Percentiles rank a stretch among this genome's conserved stretches.
phyloP scores from a whole-genome alignment of 2,888 invertebrate genomes.

The Dinocampus coccinellae region DNA sequence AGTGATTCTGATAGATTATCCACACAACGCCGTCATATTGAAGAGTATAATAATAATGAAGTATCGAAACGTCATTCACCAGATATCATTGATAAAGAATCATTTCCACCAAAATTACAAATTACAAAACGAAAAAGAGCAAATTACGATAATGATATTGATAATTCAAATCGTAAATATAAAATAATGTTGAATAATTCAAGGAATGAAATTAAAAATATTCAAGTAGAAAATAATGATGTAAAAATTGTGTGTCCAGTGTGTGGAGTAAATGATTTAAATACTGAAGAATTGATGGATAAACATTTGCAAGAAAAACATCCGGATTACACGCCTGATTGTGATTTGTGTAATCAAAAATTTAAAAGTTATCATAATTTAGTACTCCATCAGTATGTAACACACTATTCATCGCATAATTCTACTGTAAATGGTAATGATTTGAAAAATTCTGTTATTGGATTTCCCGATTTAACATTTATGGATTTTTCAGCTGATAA shows the following conservation, averaged over 20 bases:
- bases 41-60: slow-evolving; percentile 75
- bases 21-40: slow-evolving; percentile 43
- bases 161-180: slow-evolving; percentile 51
- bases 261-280: slow-evolving; percentile 76
- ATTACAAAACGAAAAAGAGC: slow-evolving; percentile 53
- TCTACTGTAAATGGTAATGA: slow-evolving; percentile 36
- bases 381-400: slow-evolving; percentile 78
- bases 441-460: slow-evolving; percentile 72
- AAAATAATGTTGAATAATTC: slow-evolving; percentile 57
- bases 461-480: slow-evolving; percentile 80
- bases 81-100: slow-evolving; percentile 42
- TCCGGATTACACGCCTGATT: slow-evolving; percentile 78
- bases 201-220: slow-evolving; percentile 60
- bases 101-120: slow-evolving; percentile 24
- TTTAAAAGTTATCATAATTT: slow-evolving; percentile 82
- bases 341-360: slow-evolving; percentile 79
- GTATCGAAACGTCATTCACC: slow-evolving; percentile 66
- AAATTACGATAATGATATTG: slow-evolving; percentile 47
- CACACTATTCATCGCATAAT: slow-evolving; percentile 66
- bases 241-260: slow-evolving; percentile 72
- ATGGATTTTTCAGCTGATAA: slow-evolving; percentile 86
- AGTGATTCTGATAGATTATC: slow-evolving; percentile 58
- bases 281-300: slow-evolving; percentile 73
- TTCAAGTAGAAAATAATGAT: slow-evolving; percentile 7
- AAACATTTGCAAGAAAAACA: slow-evolving; percentile 78